Evolutionary conservation across 2,113 vertebrate genomes (phyloP).

Genomic region (Chelonoidis abingdonii): DNA sequence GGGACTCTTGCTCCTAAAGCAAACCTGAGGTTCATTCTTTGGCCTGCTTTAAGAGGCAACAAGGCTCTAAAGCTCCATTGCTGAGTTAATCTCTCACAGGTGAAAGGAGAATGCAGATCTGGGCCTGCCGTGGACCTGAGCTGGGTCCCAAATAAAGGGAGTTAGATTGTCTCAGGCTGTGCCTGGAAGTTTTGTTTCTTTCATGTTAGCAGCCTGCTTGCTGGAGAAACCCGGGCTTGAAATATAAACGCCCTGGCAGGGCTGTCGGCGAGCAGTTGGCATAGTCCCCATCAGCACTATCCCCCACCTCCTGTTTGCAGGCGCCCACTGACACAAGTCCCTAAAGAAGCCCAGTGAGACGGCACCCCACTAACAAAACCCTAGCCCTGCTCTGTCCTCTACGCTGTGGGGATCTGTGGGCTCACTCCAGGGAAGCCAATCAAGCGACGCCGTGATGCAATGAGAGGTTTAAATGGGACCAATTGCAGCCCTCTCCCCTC

Average conservation of each 20-base stretch:
- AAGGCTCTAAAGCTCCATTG: accelerated
- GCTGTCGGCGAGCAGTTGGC: not conserved
- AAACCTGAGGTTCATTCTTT: not conserved
- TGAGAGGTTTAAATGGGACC: not conserved
- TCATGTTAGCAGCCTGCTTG: not conserved
- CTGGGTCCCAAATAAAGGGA: not conserved
- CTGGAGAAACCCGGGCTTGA: not conserved
- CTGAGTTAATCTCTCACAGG: accelerated
- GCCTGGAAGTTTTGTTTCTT: not conserved
- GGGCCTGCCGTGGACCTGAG: accelerated
- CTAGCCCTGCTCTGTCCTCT: not conserved
- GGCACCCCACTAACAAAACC: not conserved
- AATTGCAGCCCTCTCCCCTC: not conserved
- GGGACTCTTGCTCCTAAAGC: not conserved
- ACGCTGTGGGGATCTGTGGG: not conserved
- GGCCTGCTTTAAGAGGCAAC: not conserved
- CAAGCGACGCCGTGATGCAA: not conserved
- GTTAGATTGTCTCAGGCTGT: no score
- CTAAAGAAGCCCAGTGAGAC: not conserved
- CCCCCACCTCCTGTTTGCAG: not conserved
- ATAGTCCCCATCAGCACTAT: not conserved
- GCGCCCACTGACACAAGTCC: not conserved
- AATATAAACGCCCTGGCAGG: not conserved
- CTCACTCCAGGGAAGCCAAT: not conserved
- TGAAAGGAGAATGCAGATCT: not conserved